Conservation (phyloP, 1,140 invertebrate species). For the Musca vetustissima region DNA sequence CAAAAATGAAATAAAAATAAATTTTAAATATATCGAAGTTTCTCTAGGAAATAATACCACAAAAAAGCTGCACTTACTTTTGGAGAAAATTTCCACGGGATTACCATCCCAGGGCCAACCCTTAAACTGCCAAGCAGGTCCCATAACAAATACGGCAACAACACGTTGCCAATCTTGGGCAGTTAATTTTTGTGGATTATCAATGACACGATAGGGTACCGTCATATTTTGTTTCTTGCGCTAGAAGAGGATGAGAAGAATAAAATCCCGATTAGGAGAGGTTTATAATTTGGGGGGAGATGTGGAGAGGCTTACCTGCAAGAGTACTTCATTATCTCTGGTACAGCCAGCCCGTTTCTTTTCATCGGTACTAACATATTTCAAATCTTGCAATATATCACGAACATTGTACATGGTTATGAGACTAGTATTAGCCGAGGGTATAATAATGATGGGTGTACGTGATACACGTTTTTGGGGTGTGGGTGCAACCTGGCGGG, state of each 20-base stretch:
- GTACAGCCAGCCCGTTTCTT: constrained; percentile 82
- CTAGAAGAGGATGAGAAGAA: constrained; percentile 29
- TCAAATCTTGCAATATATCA: constrained; percentile 93
- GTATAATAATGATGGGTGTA: constrained; percentile 99
- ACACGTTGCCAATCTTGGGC: constrained; percentile 97
- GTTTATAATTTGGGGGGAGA: neutral
- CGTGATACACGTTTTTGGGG: constrained; percentile 80
- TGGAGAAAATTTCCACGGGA: constrained; percentile 96
- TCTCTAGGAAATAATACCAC: neutral
- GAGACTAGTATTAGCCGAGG: constrained; percentile 90
- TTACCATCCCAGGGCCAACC: constrained; percentile 99
- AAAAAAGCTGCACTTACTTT: constrained; percentile 71
- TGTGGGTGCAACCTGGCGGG: constrained; percentile 57
- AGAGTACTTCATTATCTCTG: constrained; percentile 91
- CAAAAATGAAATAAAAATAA: constrained; percentile 44
- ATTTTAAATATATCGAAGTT: neutral
- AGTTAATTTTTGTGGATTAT: constrained; percentile 89
- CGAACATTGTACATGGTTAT: constrained; percentile 98
- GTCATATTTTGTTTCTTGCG: constrained; percentile 61
- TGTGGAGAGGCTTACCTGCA: constrained; percentile 72
- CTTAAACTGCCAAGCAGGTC: constrained; percentile 99
- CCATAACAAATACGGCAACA: constrained; percentile 98
- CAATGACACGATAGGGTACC: constrained; percentile 92
- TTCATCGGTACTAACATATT: constrained; percentile 85
- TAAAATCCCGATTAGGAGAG: neutral